phyloP scores from a whole-genome alignment of 2,113 vertebrate species.

The Pachypanchax playfairii region DNA sequence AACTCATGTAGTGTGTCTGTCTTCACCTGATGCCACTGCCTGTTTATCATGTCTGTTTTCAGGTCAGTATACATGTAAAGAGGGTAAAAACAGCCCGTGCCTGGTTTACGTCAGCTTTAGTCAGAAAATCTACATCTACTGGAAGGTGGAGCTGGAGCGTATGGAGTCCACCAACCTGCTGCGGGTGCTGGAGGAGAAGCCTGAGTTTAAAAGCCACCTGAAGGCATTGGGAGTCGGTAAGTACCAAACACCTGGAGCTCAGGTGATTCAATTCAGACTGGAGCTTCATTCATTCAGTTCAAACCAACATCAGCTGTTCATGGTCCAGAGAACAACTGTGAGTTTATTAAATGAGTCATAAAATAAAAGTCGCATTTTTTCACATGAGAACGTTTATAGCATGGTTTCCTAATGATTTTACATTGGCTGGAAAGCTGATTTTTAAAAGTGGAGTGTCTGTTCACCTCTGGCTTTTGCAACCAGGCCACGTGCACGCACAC shows the following conservation, averaged over 20 bases:
- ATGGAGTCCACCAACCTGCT: slow-evolving; percentile 95
- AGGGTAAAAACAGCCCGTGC: slow-evolving; percentile 90
- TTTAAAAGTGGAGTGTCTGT: no score
- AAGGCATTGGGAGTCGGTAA: slow-evolving; percentile 85
- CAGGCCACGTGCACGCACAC: no score
- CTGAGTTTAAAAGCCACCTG: slow-evolving; percentile 81
- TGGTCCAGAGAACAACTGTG: no score
- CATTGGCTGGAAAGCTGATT: no score
- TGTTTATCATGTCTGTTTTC: no score
- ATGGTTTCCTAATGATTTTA: no score
- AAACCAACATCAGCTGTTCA: background rate
- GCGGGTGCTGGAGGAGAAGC: slow-evolving; percentile 85
- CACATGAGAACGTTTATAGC: no score
- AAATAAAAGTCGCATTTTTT: no score
- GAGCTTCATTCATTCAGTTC: background rate
- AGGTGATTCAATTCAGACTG: background rate
- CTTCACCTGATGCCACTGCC: slow-evolving; percentile 11
- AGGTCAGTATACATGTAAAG: slow-evolving; percentile 96
- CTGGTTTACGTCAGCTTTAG: slow-evolving; percentile 96
- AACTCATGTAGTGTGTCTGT: slow-evolving; percentile 25
- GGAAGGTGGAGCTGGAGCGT: slow-evolving; percentile 92
- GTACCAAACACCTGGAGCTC: slow-evolving; percentile 22
- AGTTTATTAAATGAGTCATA: no score
- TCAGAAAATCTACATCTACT: slow-evolving; percentile 97
- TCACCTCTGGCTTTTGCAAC: no score